These are phyloP conservation scores for Muraenolepis orangiensis DNA, from an alignment of 2,797 vertebrate species.

Conservation along the genomic window DNA sequence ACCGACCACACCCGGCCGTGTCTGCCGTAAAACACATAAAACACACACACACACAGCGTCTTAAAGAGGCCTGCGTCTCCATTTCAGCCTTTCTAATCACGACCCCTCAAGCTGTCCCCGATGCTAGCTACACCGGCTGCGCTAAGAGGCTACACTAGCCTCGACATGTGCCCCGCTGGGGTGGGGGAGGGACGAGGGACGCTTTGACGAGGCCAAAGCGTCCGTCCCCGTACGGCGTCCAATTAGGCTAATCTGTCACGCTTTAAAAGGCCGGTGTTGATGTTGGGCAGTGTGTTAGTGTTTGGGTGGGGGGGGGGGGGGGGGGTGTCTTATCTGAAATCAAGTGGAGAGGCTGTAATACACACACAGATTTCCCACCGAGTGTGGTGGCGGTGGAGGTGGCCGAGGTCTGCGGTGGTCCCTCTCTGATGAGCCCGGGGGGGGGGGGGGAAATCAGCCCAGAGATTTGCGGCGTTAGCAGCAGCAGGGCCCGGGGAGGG, in stretches of 20 bases:
- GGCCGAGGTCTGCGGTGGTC: no score
- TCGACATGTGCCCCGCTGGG: neutral
- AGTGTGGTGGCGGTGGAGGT: neutral
- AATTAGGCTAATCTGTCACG: neutral
- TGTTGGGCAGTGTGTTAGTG: neutral
- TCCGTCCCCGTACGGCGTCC: neutral
- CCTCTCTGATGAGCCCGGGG: neutral
- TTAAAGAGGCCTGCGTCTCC: neutral
- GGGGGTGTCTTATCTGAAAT: neutral
- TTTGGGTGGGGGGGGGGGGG: neutral
- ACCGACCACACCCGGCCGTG: constrained; percentile 27
- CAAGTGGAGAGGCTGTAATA: no score
- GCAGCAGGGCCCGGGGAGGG: neutral
- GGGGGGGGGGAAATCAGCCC: neutral
- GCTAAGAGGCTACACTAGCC: neutral
- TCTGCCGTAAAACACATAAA: constrained; percentile 22
- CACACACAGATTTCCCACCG: neutral
- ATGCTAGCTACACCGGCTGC: neutral
- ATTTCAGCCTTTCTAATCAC: constrained; percentile 1
- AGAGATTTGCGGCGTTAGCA: neutral
- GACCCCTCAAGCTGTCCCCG: neutral
- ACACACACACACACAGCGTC: constrained; percentile 7
- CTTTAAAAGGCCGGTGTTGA: neutral
- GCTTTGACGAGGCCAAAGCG: no score
- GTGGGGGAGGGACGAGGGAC: no score